These are phyloP conservation scores for Eutrigla gurnardus DNA, from an alignment of 2,797 vertebrate genomes.

Conservation along the genomic window DNA sequence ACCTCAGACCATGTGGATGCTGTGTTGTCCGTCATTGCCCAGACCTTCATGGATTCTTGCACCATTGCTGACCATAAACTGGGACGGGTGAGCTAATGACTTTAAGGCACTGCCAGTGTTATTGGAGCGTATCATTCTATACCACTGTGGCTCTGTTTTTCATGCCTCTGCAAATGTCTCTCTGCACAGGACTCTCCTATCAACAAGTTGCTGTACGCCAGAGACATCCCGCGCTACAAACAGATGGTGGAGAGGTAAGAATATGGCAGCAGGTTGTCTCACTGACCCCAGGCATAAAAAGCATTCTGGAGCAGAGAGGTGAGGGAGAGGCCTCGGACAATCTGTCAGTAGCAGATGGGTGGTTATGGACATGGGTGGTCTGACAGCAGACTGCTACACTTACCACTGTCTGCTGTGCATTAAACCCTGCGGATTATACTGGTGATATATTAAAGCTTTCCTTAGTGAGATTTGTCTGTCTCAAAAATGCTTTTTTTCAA, in stretches of 20 bases:
- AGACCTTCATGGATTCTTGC: constrained; percentile 99
- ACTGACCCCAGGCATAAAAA: constrained; percentile 58
- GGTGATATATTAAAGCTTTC: constrained; percentile 38
- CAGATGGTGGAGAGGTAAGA: constrained; percentile 98
- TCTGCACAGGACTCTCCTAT: constrained; percentile 93
- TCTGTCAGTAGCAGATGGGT: constrained; percentile 72
- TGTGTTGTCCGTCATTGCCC: constrained; percentile 95
- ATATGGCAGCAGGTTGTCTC: constrained; percentile 57
- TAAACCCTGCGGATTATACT: constrained; percentile 43
- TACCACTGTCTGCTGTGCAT: constrained; percentile 59
- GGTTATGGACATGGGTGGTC: constrained; percentile 65
- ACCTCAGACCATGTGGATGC: constrained; percentile 95
- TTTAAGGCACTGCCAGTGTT: background rate
- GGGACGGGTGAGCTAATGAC: constrained; percentile 87
- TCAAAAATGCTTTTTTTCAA: constrained; percentile 13
- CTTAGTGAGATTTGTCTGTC: constrained; percentile 6
- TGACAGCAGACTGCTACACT: constrained; percentile 68
- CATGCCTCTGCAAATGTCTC: constrained; percentile 28
- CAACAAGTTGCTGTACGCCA: constrained; percentile 97
- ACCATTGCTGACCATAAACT: constrained; percentile 97
- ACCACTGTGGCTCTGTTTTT: background rate
- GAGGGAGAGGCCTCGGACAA: constrained; percentile 45
- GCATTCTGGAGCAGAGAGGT: constrained; percentile 16
- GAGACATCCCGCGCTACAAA: constrained; percentile 98
- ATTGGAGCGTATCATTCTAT: background rate